phyloP scores from a whole-genome alignment of 1,140 invertebrate species.

The Hycleus phaleratus region DNA sequence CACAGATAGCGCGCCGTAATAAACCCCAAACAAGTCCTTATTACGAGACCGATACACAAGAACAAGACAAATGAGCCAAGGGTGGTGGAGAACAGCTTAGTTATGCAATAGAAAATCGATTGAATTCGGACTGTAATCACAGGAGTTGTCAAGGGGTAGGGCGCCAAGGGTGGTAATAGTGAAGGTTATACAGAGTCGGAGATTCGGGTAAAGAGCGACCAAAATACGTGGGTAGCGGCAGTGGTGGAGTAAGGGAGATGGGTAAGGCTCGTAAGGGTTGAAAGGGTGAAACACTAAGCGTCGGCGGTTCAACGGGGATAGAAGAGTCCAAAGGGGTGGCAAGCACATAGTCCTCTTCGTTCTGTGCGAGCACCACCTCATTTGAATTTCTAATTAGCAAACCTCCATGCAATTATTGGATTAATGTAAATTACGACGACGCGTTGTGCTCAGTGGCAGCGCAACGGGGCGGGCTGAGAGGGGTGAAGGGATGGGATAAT shows the following conservation, averaged over 20 bases:
- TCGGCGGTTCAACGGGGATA: conserved; percentile 13
- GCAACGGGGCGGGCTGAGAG: conserved; percentile 10
- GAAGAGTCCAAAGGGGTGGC: conserved; percentile 28
- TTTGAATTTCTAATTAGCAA: conserved; percentile 88
- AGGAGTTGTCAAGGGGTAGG: conserved; percentile 22
- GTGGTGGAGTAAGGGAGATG: conserved; percentile 31
- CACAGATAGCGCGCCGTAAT: too few species aligned
- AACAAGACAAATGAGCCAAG: conserved; percentile 10
- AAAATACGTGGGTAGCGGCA: conserved; percentile 20
- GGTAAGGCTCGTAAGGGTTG: conserved; percentile 36
- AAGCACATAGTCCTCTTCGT: conserved; percentile 34
- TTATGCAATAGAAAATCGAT: conserved; percentile 38
- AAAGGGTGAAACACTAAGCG: conserved; percentile 38
- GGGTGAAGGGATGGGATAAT: conserved; percentile 57
- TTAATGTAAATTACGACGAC: conserved; percentile 87
- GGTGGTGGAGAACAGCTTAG: conserved; percentile 5
- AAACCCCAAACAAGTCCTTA: too few species aligned
- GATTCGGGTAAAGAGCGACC: conserved; percentile 16
- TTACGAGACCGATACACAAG: background rate
- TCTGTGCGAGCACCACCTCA: conserved; percentile 60
- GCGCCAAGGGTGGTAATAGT: background rate
- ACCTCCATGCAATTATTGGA: conserved; percentile 88
- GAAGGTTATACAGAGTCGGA: conserved; percentile 23
- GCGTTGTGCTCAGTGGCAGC: conserved; percentile 44
- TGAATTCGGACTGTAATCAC: conserved; percentile 37